phyloP scores from a whole-genome alignment of 2,888 invertebrate species.

The Parapristionchus giblindavisi region DNA sequence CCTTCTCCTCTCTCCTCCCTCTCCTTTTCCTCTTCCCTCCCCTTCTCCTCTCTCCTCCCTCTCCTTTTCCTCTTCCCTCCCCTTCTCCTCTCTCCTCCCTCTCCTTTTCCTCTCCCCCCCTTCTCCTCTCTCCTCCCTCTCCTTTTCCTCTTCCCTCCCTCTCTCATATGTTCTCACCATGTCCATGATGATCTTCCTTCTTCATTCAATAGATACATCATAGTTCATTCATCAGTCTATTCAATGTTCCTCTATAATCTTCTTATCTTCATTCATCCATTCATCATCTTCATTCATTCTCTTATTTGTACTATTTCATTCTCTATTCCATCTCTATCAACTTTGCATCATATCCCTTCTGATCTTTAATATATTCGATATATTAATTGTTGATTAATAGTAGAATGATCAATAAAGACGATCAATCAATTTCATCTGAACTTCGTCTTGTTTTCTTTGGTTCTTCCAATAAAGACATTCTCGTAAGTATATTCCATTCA shows the following conservation, averaged over 20 bases:
- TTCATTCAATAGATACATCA: background rate
- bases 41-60: slow-evolving; percentile 17
- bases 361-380: background rate
- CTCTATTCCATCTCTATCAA: slow-evolving; percentile 8
- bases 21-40: slow-evolving; percentile 3
- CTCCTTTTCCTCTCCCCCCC: background rate
- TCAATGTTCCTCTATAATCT: background rate
- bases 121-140: background rate
- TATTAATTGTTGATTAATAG: background rate
- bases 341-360: background rate
- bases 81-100: background rate
- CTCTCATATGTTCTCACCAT: slow-evolving; percentile 7
- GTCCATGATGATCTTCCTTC: background rate
- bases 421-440: background rate
- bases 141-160: background rate
- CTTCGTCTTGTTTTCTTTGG: slow-evolving; percentile 17
- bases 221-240: background rate
- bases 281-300: slow-evolving; percentile 6
- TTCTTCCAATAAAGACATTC: background rate
- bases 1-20: slow-evolving; percentile 1
- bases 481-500: background rate
- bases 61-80: background rate
- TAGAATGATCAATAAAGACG: slow-evolving; percentile 8
- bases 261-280: background rate
- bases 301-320: background rate